Percentiles rank a stretch among this genome's conserved stretches.
Evolutionary conservation across 2,797 vertebrate species (phyloP).

Genomic region (Hydrolagus colliei): DNA sequence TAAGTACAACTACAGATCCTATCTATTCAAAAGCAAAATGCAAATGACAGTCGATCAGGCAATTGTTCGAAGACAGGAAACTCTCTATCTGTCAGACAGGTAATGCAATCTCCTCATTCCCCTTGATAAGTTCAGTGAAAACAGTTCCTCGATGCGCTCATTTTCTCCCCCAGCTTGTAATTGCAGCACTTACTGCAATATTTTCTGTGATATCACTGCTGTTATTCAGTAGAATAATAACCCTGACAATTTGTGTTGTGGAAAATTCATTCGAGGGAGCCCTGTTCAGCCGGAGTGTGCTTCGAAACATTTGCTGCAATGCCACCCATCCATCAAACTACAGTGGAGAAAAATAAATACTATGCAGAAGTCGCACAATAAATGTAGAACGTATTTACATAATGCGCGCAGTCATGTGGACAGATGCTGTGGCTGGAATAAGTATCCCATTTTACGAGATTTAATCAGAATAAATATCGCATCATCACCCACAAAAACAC

Average conservation of each 20-base stretch:
- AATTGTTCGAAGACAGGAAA: background rate
- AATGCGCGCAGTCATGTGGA: background rate
- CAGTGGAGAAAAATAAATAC: background rate
- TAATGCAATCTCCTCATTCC: background rate
- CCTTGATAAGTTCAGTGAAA: background rate
- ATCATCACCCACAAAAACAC: no score
- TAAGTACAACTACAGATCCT: background rate
- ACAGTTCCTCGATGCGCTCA: background rate
- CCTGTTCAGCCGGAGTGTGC: background rate
- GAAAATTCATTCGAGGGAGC: background rate
- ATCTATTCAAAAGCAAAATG: background rate
- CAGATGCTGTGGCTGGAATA: background rate
- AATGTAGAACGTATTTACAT: background rate
- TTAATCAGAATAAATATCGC: no score
- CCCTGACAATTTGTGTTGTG: background rate
- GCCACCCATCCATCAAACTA: background rate
- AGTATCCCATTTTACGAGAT: background rate
- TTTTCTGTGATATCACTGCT: background rate
- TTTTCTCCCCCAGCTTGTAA: background rate
- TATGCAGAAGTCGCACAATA: background rate
- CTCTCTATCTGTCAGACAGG: background rate
- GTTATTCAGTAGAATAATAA: background rate
- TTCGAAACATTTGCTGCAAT: background rate
- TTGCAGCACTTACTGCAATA: background rate
- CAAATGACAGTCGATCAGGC: background rate